A percentile compares a stretch with the other conserved stretches of the same genome.
Conservation (phyloP, 2,797 vertebrate species). For the Naso thynnoides region DNA sequence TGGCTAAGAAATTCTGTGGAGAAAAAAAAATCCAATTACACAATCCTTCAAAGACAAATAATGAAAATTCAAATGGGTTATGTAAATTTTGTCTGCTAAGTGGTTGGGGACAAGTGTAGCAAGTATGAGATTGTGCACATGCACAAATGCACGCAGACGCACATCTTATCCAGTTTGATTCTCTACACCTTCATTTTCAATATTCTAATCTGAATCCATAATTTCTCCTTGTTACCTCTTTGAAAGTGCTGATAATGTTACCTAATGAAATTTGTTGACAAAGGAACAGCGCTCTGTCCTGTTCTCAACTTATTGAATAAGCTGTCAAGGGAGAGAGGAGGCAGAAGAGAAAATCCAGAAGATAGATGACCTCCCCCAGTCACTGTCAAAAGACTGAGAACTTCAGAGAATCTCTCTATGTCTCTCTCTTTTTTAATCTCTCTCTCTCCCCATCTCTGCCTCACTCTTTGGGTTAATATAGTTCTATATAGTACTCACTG, state of each 20-base stretch:
- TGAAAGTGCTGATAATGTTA: slow-evolving; percentile 66
- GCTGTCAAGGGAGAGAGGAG: slow-evolving; percentile 50
- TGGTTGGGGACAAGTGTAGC: slow-evolving; percentile 61
- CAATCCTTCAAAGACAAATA: slow-evolving; percentile 69
- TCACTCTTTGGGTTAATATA: slow-evolving; percentile 43
- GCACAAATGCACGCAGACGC: slow-evolving; percentile 4
- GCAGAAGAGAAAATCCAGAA: slow-evolving; percentile 38
- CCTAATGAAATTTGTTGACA: slow-evolving; percentile 74
- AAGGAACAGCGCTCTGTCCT: slow-evolving; percentile 51
- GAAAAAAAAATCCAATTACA: slow-evolving; percentile 73
- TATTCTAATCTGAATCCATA: slow-evolving; percentile 66
- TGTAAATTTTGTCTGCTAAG: slow-evolving; percentile 72
- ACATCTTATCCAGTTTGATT: slow-evolving; percentile 39
- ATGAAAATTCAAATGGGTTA: slow-evolving; percentile 76
- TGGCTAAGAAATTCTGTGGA: slow-evolving; percentile 30
- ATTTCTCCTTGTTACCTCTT: slow-evolving; percentile 63
- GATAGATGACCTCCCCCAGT: slow-evolving; percentile 61
- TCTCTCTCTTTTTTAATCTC: slow-evolving; percentile 11
- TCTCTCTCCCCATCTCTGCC: background rate
- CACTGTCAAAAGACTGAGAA: slow-evolving; percentile 48
- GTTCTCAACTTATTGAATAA: slow-evolving; percentile 66
- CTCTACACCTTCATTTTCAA: slow-evolving; percentile 57
- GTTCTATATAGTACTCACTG: slow-evolving; percentile 55
- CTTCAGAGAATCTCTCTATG: slow-evolving; percentile 36
- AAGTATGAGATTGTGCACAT: slow-evolving; percentile 31